These are phyloP conservation scores for Phylloscopus collybita DNA, from an alignment of 2,797 vertebrate species.

Conservation along the genomic window DNA sequence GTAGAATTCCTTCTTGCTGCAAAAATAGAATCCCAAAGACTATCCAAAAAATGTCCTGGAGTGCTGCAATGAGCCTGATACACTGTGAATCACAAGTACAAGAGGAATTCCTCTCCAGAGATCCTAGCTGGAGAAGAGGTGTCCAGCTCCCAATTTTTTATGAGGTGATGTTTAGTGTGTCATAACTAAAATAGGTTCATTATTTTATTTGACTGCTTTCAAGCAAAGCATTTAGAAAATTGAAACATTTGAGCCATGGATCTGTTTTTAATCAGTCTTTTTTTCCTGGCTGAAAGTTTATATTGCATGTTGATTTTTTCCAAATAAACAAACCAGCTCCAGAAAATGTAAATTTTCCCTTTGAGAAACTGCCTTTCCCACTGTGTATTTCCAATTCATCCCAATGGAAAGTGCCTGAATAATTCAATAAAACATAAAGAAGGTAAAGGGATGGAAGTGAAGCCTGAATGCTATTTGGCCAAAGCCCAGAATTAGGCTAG, in stretches of 20 bases:
- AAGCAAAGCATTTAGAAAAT: neutral
- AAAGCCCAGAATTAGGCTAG: neutral
- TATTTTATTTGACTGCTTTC: neutral
- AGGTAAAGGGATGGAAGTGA: neutral
- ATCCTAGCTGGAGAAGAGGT: neutral
- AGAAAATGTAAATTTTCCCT: neutral
- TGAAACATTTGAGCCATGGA: neutral
- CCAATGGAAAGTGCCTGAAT: neutral
- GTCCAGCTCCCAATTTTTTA: neutral
- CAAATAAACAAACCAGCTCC: neutral
- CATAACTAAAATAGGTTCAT: neutral
- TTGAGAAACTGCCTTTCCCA: neutral
- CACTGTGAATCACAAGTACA: neutral
- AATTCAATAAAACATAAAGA: neutral
- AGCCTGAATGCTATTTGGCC: slow-evolving; percentile 28
- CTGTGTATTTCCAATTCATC: neutral
- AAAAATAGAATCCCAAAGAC: neutral
- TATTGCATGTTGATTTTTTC: neutral
- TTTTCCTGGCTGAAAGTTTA: neutral
- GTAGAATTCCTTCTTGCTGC: neutral
- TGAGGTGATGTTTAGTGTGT: neutral
- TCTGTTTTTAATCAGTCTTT: neutral
- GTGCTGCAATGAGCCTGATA: neutral
- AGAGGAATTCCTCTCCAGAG: neutral
- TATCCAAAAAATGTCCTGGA: neutral